These are phyloP conservation scores for Trididemnum miniatum DNA, from an alignment of 23 tunicate genomes.

Conservation along the genomic window DNA sequence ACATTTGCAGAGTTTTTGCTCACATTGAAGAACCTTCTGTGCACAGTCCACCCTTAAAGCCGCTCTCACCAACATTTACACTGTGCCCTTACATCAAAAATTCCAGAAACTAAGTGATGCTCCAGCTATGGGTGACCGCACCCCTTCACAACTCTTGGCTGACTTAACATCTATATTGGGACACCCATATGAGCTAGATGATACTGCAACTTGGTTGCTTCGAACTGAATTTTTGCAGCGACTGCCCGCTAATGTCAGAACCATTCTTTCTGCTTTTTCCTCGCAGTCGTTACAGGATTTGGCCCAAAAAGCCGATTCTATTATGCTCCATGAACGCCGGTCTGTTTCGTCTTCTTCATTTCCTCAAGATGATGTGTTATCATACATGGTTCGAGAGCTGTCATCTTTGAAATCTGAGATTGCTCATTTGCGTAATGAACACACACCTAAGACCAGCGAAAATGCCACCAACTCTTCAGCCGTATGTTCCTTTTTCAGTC, in stretches of 20 bases:
- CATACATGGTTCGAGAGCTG: background rate
- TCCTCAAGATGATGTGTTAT: background rate
- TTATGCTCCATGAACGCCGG: background rate
- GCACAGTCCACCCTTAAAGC: background rate
- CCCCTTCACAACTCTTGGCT: background rate
- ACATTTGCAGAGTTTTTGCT: background rate
- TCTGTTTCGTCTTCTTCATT: background rate
- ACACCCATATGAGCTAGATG: background rate
- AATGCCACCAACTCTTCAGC: background rate
- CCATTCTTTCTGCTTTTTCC: constrained; percentile 8
- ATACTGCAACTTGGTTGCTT: background rate
- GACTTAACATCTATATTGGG: background rate
- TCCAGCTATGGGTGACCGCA: constrained; percentile 15
- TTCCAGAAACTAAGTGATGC: background rate
- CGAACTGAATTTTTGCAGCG: constrained; percentile 8
- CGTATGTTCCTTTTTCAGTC: background rate
- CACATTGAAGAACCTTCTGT: background rate
- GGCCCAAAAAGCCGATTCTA: constrained; percentile 7
- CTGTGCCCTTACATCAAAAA: background rate
- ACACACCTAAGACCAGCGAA: too few species aligned
- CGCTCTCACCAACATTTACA: background rate
- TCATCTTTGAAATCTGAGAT: background rate
- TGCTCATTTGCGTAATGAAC: background rate
- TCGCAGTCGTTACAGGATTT: background rate
- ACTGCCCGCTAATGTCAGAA: background rate